Conservation (phyloP, 1,140 invertebrate species). For the Sycophila sp. region DNA sequence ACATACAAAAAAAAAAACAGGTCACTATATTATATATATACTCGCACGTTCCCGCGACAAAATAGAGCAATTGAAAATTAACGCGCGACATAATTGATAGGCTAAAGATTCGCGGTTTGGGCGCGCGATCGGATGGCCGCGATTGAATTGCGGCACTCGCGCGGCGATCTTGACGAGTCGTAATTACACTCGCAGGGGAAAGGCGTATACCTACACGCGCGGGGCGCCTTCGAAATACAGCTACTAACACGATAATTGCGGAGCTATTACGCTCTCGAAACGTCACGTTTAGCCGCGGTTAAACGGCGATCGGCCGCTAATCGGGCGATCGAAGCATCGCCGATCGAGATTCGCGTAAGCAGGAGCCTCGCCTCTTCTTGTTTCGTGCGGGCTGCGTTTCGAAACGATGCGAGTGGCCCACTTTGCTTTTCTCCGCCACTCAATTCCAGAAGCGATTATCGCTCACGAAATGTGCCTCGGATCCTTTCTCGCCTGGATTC, state of each 20-base stretch:
- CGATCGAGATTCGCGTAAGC: neutral
- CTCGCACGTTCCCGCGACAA: no score
- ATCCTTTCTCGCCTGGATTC: neutral
- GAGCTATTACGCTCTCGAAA: conserved; percentile 11
- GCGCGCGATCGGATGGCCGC: no score
- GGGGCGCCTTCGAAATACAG: neutral
- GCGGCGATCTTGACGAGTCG: conserved; percentile 6
- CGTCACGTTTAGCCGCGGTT: conserved; percentile 4
- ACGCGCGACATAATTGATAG: no score
- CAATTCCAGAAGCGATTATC: conserved; percentile 8
- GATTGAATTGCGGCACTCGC: no score
- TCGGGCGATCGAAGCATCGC: no score
- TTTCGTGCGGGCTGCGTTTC: neutral
- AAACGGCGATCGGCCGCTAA: neutral
- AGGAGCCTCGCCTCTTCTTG: neutral
- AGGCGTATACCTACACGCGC: neutral
- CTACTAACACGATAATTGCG: conserved; percentile 37
- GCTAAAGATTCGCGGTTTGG: no score
- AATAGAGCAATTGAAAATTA: no score
- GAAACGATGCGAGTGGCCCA: neutral
- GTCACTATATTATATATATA: no score
- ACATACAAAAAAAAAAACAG: no score
- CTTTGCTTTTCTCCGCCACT: neutral
- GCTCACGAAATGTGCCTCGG: neutral
- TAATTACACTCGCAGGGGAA: neutral